phyloP scores from a whole-genome alignment of 2,888 invertebrate species.

The Watsonalla cultraria region DNA sequence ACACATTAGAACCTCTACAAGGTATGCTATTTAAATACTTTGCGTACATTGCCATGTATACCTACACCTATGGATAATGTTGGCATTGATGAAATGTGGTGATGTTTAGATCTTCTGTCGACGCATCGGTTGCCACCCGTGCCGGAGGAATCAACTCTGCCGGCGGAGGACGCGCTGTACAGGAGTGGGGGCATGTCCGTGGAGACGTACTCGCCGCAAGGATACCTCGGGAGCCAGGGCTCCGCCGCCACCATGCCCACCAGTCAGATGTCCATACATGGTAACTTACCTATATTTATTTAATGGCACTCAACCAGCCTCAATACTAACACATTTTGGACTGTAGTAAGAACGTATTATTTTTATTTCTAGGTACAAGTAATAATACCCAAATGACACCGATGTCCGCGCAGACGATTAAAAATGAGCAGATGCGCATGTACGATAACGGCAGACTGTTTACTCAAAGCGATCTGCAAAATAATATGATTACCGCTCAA shows the following conservation, averaged over 20 bases:
- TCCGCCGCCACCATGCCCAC: conserved; percentile 58
- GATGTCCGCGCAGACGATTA: conserved; percentile 53
- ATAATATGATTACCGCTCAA: conserved; percentile 50
- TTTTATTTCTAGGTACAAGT: conserved; percentile 47
- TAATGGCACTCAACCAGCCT: background rate
- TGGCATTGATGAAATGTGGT: conserved; percentile 1
- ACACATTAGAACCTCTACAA: conserved; percentile 90
- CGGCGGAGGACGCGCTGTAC: conserved; percentile 74
- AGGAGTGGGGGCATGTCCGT: conserved; percentile 58
- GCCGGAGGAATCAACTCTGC: conserved; percentile 76
- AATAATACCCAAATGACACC: conserved; percentile 67
- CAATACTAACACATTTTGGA: conserved; percentile 5
- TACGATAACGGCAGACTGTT: conserved; percentile 58
- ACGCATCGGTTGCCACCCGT: conserved; percentile 78
- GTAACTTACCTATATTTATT: conserved; percentile 23
- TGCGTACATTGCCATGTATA: background rate
- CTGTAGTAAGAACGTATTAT: conserved; percentile 3
- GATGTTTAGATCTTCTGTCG: conserved; percentile 52
- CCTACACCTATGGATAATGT: background rate
- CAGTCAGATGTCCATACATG: conserved; percentile 69
- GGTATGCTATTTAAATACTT: conserved; percentile 66
- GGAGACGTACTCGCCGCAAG: conserved; percentile 54
- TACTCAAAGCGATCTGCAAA: conserved; percentile 56
- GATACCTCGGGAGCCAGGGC: conserved; percentile 46
- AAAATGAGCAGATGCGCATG: conserved; percentile 65